Percentiles rank a stretch among this genome's conserved stretches.
Evolutionary conservation across 2,113 vertebrate species (phyloP).

Genomic region (Donacobius atricapilla): DNA sequence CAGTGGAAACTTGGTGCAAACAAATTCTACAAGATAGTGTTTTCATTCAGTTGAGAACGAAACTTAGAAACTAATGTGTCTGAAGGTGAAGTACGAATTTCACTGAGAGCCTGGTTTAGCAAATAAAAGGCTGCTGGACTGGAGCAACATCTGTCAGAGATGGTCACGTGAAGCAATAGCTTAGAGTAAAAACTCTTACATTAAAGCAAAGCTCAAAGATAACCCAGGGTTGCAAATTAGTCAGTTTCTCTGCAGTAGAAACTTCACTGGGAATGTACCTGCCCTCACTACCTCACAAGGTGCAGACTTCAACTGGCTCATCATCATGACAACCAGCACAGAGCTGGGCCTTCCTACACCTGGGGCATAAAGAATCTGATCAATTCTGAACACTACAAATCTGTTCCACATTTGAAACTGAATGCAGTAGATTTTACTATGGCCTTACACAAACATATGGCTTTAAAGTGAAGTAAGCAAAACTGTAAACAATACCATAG

Average conservation of each 20-base stretch:
- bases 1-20: background rate
- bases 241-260: background rate
- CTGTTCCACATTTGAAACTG: background rate
- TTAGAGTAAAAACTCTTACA: background rate
- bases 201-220: background rate
- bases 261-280: background rate
- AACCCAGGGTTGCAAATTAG: background rate
- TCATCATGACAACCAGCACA: background rate
- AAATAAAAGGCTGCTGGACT: background rate
- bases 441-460: background rate
- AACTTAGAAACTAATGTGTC: background rate
- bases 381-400: background rate
- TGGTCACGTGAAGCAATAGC: background rate
- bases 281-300: background rate
- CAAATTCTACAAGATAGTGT: background rate
- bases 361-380: background rate
- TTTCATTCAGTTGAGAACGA: background rate
- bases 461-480: background rate
- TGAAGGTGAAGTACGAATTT: background rate
- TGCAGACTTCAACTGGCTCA: background rate
- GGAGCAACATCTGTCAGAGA: background rate
- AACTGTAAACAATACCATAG: background rate
- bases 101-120: background rate
- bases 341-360: background rate
- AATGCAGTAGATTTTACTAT: background rate